Conservation (phyloP, 1,140 invertebrate genomes). For the Gryon sp. region DNA sequence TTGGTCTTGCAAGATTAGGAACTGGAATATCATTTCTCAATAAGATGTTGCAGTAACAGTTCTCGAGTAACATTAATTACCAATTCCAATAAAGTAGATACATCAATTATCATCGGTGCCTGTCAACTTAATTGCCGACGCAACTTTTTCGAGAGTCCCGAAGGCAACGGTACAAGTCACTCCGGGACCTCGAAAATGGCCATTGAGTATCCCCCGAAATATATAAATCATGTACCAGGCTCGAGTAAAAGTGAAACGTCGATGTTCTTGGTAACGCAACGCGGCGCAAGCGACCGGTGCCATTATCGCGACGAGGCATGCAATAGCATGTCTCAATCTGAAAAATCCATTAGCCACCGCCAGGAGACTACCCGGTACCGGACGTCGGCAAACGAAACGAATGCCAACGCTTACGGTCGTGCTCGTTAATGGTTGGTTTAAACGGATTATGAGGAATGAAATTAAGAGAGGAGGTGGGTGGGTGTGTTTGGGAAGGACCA, state of each 20-base stretch:
- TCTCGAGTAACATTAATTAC: conserved; percentile 51
- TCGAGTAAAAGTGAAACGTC: conserved; percentile 58
- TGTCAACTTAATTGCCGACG: conserved; percentile 57
- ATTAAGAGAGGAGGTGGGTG: conserved; percentile 71
- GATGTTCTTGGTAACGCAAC: conserved; percentile 56
- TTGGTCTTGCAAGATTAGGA: conserved; percentile 25
- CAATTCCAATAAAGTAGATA: conserved; percentile 56
- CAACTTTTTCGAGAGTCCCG: conserved; percentile 40
- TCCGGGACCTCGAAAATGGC: conserved; percentile 30
- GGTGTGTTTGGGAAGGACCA: conserved; percentile 64
- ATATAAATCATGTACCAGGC: conserved; percentile 56
- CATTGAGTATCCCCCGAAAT: conserved; percentile 50
- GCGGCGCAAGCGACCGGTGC: conserved; percentile 56
- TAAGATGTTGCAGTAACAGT: conserved; percentile 43
- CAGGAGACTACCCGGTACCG: conserved; percentile 37
- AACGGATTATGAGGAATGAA: conserved; percentile 72
- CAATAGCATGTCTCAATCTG: conserved; percentile 72
- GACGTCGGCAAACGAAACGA: conserved; percentile 43
- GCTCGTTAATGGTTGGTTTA: conserved; percentile 70
- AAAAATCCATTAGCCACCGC: conserved; percentile 74
- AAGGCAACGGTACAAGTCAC: conserved; percentile 30
- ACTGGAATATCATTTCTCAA: conserved; percentile 34
- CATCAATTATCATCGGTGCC: conserved; percentile 56
- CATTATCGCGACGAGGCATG: conserved; percentile 62
- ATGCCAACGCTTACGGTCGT: conserved; percentile 45